These are phyloP conservation scores for Megamerina dolium DNA, from an alignment of 2,888 invertebrate genomes.

Conservation along the genomic window DNA sequence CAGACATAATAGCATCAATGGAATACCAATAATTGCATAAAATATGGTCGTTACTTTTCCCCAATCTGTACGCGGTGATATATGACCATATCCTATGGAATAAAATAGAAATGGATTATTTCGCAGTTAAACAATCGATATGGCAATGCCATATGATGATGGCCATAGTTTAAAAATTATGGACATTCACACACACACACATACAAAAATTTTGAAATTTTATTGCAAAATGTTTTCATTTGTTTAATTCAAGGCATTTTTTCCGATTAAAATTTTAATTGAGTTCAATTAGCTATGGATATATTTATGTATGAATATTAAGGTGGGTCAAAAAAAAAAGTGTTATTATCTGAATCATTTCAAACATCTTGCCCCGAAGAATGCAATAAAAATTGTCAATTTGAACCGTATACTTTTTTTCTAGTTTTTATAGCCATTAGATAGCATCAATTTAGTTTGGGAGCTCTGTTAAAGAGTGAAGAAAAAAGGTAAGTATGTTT, in stretches of 20 bases:
- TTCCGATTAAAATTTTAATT: no score
- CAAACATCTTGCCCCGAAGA: no score
- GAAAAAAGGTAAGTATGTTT: no score
- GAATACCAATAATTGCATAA: constrained; percentile 92
- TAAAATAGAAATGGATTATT: background rate
- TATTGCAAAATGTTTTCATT: background rate
- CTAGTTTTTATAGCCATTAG: no score
- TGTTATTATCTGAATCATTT: no score
- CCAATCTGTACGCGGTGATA: constrained; percentile 86
- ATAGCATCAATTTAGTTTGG: no score
- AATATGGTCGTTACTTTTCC: constrained; percentile 94
- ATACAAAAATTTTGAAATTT: background rate
- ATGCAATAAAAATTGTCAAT: no score
- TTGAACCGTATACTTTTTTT: no score
- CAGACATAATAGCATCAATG: constrained; percentile 88
- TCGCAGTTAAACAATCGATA: background rate
- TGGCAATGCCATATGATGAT: background rate
- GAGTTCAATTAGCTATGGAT: background rate
- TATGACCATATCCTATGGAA: constrained; percentile 83
- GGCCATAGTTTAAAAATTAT: background rate
- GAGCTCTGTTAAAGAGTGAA: no score
- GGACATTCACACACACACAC: background rate
- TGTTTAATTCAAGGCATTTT: no score
- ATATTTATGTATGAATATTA: background rate
- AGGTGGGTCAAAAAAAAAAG: background rate